Base-by-base conservation (phyloP, 2,888 invertebrate species). In the Acronicta aceris region DNA sequence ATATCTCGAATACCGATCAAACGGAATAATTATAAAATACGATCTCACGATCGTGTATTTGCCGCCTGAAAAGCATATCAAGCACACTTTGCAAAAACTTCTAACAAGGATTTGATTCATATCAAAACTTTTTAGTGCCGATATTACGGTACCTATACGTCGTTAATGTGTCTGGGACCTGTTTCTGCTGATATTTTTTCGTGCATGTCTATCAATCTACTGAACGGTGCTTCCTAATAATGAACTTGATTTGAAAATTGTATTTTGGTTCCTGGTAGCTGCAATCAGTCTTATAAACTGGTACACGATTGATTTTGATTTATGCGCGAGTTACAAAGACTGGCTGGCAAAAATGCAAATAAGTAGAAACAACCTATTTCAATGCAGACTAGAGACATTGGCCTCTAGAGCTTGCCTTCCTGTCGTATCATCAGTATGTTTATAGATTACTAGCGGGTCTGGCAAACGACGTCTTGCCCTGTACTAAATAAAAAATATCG, bases 151-250 rank as follows among this genome's bases (percentile, higher is more conserved):
- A 48, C 21, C n/a, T 21, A 56, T 56, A 45, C 40, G n/a, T 49
- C 57, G 48, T 55, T 67, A 57, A 43, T 45, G 21, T 46, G 40
- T 30, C 41, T 25, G 21, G 41, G 17, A 45, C 41, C 33, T 17
- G 60, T 47, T 43, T 33, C 70, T 33, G 47, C 66, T 75, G 21
- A 2, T 21, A 3, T 21, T 61, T 60, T 62, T 60, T 38, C 13
- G 8, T 21, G 38, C 45, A 40, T 12, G 43, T 38, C 21, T 58
- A 43, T 61, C 38, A 60, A 59, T 45, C 25, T 49, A 46, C 45
- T 42, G 49, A 49, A 52, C 40, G 33, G 43, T 48, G 27, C 57
- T 55, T 58, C 27, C 40, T 40, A 38, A 27, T 47, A 41, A 62
- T n/a, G n/a, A n/a, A 52, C 13, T 55, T 49, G 45, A 55, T 49